phyloP scores from a whole-genome alignment of 2,888 invertebrate genomes.

The Xanthorhoe designata region DNA sequence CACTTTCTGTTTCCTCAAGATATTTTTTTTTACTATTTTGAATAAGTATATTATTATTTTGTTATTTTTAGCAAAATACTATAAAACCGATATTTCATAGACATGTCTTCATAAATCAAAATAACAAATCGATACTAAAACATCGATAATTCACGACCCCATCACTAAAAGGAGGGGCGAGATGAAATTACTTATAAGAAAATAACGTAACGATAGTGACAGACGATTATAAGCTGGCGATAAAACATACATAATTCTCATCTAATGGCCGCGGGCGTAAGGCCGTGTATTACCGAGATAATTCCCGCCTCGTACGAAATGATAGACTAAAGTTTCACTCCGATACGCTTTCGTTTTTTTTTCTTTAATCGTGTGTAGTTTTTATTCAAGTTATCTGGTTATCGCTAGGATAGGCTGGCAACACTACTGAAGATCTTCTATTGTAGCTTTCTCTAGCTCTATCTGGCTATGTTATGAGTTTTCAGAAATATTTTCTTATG shows the following conservation, averaged over 20 bases:
- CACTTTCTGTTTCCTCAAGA: no score
- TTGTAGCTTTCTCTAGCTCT: no score
- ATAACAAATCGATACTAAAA: conserved; percentile 25
- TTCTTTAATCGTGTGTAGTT: neutral
- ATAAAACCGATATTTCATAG: no score
- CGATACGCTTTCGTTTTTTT: conserved; percentile 9
- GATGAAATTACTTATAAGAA: conserved; percentile 80
- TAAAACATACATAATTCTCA: conserved; percentile 85
- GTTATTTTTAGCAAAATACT: no score
- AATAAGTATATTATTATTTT: no score
- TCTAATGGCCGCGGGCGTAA: conserved; percentile 67
- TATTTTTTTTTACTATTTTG: no score
- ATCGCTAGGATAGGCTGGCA: no score
- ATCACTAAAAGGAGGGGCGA: conserved; percentile 71
- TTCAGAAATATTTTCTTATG: no score
- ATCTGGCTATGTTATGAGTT: no score
- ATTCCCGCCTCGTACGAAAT: conserved; percentile 55
- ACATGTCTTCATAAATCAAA: no score
- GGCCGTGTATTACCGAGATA: conserved; percentile 61
- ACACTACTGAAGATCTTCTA: no score
- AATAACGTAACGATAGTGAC: conserved; percentile 85
- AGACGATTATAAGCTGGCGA: conserved; percentile 85
- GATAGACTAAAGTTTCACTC: conserved; percentile 7
- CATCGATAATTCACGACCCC: conserved; percentile 49
- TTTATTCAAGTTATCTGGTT: no score